A percentile compares a stretch with the other conserved stretches of the same genome.
phyloP scores from a whole-genome alignment of 2,888 invertebrate genomes.

The Sicus ferrugineus region DNA sequence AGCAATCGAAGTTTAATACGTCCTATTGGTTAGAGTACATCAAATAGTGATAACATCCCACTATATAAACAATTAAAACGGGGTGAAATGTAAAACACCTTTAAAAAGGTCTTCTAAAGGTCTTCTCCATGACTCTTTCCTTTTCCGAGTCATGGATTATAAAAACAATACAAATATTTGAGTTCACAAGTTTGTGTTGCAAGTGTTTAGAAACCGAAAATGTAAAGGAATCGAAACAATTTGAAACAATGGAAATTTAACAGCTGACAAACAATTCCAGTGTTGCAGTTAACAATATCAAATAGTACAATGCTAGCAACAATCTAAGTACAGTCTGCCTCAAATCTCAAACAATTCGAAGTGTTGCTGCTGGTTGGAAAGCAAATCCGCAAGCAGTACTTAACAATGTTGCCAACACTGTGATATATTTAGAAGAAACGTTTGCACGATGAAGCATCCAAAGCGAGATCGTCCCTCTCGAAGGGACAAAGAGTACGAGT shows the following conservation, averaged over 20 bases:
- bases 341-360: background rate
- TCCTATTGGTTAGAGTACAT: too few species aligned
- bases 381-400: background rate
- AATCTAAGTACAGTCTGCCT: background rate
- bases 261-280: background rate
- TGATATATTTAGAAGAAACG: background rate
- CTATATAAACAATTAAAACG: too few species aligned
- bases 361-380: background rate
- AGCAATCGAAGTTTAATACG: too few species aligned
- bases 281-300: background rate
- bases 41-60: too few species aligned
- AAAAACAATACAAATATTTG: too few species aligned
- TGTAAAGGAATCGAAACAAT: background rate
- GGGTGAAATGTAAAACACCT: too few species aligned
- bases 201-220: too few species aligned
- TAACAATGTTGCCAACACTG: background rate
- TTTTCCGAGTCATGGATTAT: too few species aligned
- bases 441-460: constrained; percentile 13
- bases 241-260: background rate
- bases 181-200: too few species aligned
- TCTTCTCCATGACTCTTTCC: too few species aligned
- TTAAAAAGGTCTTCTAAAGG: too few species aligned
- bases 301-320: background rate
- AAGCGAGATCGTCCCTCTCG: background rate
- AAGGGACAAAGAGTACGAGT: background rate